These are phyloP conservation scores for Heliconius melpomene DNA, from an alignment of 1,140 invertebrate species.

Conservation along the genomic window DNA sequence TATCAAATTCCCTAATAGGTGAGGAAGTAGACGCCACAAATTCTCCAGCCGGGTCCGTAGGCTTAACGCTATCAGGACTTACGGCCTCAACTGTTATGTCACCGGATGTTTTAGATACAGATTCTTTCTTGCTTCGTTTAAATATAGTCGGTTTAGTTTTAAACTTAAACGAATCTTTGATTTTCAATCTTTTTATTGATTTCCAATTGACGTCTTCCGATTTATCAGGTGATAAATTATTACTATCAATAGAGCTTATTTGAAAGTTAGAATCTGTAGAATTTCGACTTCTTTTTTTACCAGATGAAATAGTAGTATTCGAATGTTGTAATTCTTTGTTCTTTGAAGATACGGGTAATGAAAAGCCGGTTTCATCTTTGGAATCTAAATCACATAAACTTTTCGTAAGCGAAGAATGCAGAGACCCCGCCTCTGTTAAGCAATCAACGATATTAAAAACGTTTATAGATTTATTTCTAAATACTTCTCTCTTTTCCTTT, in stretches of 20 bases:
- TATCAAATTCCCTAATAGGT: slow-evolving; percentile 76
- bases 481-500: slow-evolving; percentile 76
- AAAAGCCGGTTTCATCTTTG: slow-evolving; percentile 65
- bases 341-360: slow-evolving; percentile 60
- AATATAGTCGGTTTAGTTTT: slow-evolving; percentile 77
- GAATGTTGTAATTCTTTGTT: slow-evolving; percentile 71
- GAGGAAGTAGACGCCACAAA: slow-evolving; percentile 76
- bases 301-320: slow-evolving; percentile 72
- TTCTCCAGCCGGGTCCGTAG: slow-evolving; percentile 71
- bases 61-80: slow-evolving; percentile 68
- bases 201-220: slow-evolving; percentile 77
- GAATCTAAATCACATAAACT: slow-evolving; percentile 73
- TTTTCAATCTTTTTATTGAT: slow-evolving; percentile 79
- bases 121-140: slow-evolving; percentile 75
- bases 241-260: slow-evolving; percentile 64
- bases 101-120: slow-evolving; percentile 63
- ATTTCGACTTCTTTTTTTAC: slow-evolving; percentile 77
- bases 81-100: slow-evolving; percentile 71
- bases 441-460: slow-evolving; percentile 77
- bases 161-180: slow-evolving; percentile 80
- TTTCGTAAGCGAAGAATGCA: slow-evolving; percentile 75
- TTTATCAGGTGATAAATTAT: slow-evolving; percentile 68
- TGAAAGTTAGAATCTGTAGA: slow-evolving; percentile 79
- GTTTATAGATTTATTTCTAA: slow-evolving; percentile 78
- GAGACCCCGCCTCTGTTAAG: slow-evolving; percentile 68